A percentile compares a stretch with the other conserved stretches of the same genome.
Conservation (phyloP, 1,140 invertebrate genomes). For the Chrysomallon squamiferum region DNA sequence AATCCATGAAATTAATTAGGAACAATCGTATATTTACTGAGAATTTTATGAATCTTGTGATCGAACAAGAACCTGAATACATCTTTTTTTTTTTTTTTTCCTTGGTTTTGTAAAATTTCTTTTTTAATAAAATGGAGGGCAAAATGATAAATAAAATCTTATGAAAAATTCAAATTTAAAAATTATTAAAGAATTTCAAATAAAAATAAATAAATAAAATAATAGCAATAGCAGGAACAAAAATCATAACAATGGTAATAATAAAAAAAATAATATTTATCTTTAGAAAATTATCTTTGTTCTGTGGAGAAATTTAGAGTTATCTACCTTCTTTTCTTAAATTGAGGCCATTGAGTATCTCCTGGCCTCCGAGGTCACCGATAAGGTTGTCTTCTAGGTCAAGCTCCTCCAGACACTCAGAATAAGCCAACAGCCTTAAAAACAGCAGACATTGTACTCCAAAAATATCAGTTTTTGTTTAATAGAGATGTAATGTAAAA, state of each 20-base stretch:
- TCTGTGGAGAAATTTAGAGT: too few relatives aligned
- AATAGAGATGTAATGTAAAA: too few relatives aligned
- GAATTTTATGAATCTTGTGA: not conserved
- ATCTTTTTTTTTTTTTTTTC: not conserved
- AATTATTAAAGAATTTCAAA: too few relatives aligned
- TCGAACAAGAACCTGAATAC: not conserved
- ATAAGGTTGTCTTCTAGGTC: constrained; percentile 62
- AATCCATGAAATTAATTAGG: not conserved
- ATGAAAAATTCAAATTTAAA: too few relatives aligned
- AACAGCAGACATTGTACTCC: not conserved
- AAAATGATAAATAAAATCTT: not conserved
- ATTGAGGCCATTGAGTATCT: constrained; percentile 55
- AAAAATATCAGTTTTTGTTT: not conserved
- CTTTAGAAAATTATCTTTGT: too few relatives aligned
- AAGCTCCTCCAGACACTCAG: constrained; percentile 57
- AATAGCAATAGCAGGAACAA: too few relatives aligned
- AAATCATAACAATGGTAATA: too few relatives aligned
- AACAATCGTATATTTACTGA: not conserved
- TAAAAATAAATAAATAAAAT: too few relatives aligned
- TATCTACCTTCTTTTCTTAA: constrained; percentile 56
- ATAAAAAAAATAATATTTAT: too few relatives aligned
- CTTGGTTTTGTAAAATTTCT: not conserved
- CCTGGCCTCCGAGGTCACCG: constrained; percentile 56
- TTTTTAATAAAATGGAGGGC: not conserved
- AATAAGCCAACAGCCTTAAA: constrained; percentile 55